These are phyloP conservation scores for Drosophila infuscata DNA, from an alignment of 2,888 invertebrate genomes.

Conservation along the genomic window DNA sequence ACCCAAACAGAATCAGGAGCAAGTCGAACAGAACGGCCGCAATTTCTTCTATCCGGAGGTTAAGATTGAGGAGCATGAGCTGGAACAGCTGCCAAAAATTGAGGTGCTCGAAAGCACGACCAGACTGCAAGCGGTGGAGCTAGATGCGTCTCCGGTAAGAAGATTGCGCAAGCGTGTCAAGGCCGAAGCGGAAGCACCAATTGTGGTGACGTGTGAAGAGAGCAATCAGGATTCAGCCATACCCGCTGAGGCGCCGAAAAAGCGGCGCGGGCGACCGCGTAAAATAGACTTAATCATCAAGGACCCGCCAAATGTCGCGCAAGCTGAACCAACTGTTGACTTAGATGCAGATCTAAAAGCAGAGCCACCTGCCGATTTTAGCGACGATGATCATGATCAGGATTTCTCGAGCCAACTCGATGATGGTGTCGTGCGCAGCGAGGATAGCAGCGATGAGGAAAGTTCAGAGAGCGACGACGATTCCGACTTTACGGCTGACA, in stretches of 20 bases:
- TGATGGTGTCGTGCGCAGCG: constrained; percentile 44
- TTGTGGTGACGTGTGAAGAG: background rate
- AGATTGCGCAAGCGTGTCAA: constrained; percentile 62
- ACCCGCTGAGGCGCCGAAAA: constrained; percentile 39
- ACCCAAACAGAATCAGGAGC: constrained; percentile 31
- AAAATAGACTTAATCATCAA: constrained; percentile 66
- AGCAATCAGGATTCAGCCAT: constrained; percentile 1
- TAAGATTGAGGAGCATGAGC: constrained; percentile 80
- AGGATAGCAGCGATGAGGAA: constrained; percentile 56
- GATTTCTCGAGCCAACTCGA: constrained; percentile 49
- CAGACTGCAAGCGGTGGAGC: constrained; percentile 16
- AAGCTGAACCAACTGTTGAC: constrained; percentile 15
- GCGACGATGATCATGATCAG: constrained; percentile 40
- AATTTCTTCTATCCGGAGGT: constrained; percentile 76
- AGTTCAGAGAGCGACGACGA: constrained; percentile 55
- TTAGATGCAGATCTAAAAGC: constrained; percentile 37
- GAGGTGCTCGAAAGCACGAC: constrained; percentile 75
- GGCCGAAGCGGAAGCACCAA: constrained; percentile 43
- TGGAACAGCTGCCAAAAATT: constrained; percentile 80
- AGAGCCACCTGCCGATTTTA: constrained; percentile 32
- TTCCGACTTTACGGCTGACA: constrained; percentile 61
- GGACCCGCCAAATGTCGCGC: constrained; percentile 7
- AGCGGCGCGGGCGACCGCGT: constrained; percentile 76
- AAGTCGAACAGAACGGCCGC: constrained; percentile 33
- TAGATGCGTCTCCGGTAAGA: constrained; percentile 32